A percentile compares a stretch with the other conserved stretches of the same genome.
phyloP scores from a whole-genome alignment of 1,140 invertebrate species.

The Odontomachus brunneus region DNA sequence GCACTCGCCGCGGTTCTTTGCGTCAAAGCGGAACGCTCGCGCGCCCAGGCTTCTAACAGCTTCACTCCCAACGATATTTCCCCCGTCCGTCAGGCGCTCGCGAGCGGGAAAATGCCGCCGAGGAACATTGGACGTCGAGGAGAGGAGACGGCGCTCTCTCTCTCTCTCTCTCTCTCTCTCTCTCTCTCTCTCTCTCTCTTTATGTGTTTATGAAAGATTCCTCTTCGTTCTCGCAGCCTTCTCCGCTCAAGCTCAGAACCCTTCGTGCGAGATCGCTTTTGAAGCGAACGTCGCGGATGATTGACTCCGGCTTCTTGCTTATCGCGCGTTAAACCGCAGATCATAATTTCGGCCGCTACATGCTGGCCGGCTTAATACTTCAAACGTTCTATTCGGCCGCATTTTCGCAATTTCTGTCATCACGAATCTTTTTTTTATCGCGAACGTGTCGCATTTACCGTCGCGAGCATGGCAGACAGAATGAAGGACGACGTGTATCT shows the following conservation, averaged over 20 bases:
- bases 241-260: not conserved
- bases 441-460: not conserved
- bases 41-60: slow-evolving; percentile 2
- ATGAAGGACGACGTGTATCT: not conserved
- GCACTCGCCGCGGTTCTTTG: slow-evolving; percentile 33
- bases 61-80: slow-evolving; percentile 31
- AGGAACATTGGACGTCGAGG: slow-evolving; percentile 11
- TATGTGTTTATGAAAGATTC: slow-evolving; percentile 47
- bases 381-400: not conserved
- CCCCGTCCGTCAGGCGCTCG: not conserved
- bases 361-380: no score
- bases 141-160: not conserved
- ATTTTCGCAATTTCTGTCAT: not conserved
- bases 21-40: slow-evolving; percentile 22
- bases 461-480: not conserved
- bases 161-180: no score
- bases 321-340: not conserved
- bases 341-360: not conserved
- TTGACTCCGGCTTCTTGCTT: not conserved
- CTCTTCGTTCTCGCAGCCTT: not conserved
- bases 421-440: not conserved
- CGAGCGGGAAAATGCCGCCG: slow-evolving; percentile 5
- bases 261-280: slow-evolving; percentile 14
- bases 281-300: slow-evolving; percentile 5
- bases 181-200: no score